A percentile compares a stretch with the other conserved stretches of the same genome.
These are phyloP conservation scores for Hymenopus coronatus DNA, from an alignment of 2,888 invertebrate genomes.

Conservation along the genomic window DNA sequence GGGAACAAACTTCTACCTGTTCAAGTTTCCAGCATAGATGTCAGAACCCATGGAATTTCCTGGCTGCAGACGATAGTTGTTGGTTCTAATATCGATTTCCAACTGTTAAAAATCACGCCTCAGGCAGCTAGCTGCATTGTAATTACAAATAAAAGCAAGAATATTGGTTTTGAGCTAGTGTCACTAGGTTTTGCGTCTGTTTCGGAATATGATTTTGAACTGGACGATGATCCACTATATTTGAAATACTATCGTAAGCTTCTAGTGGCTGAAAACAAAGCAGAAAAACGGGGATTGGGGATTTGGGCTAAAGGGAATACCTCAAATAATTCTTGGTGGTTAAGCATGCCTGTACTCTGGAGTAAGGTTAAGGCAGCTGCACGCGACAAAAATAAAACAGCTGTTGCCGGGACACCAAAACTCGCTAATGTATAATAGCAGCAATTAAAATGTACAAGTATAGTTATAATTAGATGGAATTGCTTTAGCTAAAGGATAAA, in stretches of 20 bases:
- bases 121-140: constrained; percentile 26
- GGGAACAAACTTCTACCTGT: constrained; percentile 48
- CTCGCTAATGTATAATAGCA: neutral
- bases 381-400: neutral
- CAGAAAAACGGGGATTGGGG: constrained; percentile 50
- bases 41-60: constrained; percentile 52
- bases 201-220: constrained; percentile 29
- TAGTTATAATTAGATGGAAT: neutral
- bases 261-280: constrained; percentile 48
- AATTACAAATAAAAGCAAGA: neutral
- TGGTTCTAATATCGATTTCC: constrained; percentile 50
- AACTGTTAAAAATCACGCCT: constrained; percentile 44
- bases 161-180: constrained; percentile 34
- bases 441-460: neutral
- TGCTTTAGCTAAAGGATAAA: too few species aligned
- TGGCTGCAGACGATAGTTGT: constrained; percentile 59
- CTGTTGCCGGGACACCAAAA: neutral
- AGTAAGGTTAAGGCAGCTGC: neutral
- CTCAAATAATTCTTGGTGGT: neutral
- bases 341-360: neutral
- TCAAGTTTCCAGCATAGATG: constrained; percentile 52
- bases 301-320: constrained; percentile 41
- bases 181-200: constrained; percentile 37
- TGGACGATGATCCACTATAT: constrained; percentile 41
- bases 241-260: constrained; percentile 47